Evolutionary conservation across 1,140 invertebrate genomes (phyloP).

Genomic region (Apis florea): DNA sequence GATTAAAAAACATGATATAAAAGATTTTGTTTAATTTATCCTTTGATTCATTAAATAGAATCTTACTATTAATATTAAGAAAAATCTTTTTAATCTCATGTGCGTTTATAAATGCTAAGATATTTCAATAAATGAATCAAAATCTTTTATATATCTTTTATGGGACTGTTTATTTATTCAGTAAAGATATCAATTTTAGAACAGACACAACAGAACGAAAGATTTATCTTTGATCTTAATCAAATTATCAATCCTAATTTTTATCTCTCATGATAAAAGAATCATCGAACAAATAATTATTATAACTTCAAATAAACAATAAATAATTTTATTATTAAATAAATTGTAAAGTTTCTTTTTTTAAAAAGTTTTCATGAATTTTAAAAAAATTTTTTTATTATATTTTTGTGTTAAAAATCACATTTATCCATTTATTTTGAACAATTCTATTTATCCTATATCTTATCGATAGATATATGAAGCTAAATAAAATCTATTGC

Average conservation of each 20-base stretch:
- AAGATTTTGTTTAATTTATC: background rate
- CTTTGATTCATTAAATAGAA: background rate
- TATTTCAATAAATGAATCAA: background rate
- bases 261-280: background rate
- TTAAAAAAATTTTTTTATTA: no score
- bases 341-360: background rate
- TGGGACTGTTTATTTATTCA: background rate
- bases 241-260: background rate
- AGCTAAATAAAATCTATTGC: no score
- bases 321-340: background rate
- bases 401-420: no score
- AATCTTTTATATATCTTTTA: background rate
- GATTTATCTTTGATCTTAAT: no score
- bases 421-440: no score
- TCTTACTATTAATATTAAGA: background rate
- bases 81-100: background rate
- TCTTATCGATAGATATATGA: no score
- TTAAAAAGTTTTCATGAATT: background rate
- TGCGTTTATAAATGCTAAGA: background rate
- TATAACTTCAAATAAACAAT: no score
- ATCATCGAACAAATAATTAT: background rate
- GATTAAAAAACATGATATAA: background rate
- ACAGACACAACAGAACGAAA: no score
- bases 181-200: background rate
- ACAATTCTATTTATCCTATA: no score